Conservation (phyloP, 2,797 vertebrate genomes). For the Rhincodon typus region DNA sequence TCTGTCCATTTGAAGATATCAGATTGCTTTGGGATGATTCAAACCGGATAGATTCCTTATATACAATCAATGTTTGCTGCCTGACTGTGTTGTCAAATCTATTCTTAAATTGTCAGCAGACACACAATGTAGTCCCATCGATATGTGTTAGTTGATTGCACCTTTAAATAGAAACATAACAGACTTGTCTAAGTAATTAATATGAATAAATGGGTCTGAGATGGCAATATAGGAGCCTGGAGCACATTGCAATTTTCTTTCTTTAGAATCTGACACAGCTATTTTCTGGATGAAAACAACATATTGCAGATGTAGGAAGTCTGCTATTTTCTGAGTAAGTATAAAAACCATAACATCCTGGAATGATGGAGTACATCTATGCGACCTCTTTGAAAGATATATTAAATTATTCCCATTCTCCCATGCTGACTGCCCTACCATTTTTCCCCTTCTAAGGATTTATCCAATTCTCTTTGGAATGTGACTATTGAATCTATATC, state of each 20-base stretch:
- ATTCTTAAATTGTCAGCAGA: neutral
- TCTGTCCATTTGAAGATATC: neutral
- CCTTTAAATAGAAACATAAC: slow-evolving; percentile 16
- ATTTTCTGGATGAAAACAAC: neutral
- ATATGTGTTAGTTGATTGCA: neutral
- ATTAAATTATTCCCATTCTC: neutral
- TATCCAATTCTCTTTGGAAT: neutral
- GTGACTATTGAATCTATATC: neutral
- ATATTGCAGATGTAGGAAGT: neutral
- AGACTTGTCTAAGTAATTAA: slow-evolving; percentile 5
- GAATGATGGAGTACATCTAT: neutral
- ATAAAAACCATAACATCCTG: neutral
- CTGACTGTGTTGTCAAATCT: neutral
- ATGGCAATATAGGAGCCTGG: neutral
- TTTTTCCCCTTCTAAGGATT: neutral
- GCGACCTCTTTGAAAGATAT: neutral
- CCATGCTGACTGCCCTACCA: neutral
- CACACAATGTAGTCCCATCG: neutral
- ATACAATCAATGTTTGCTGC: neutral
- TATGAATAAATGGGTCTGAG: slow-evolving; percentile 10
- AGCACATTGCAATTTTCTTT: neutral
- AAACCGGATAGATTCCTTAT: neutral
- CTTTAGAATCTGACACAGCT: neutral
- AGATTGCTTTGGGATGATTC: neutral
- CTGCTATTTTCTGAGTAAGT: neutral